These are phyloP conservation scores for Pentamera pediparva DNA, from an alignment of 53 echinoderm and acorn worm species.

Conservation along the genomic window DNA sequence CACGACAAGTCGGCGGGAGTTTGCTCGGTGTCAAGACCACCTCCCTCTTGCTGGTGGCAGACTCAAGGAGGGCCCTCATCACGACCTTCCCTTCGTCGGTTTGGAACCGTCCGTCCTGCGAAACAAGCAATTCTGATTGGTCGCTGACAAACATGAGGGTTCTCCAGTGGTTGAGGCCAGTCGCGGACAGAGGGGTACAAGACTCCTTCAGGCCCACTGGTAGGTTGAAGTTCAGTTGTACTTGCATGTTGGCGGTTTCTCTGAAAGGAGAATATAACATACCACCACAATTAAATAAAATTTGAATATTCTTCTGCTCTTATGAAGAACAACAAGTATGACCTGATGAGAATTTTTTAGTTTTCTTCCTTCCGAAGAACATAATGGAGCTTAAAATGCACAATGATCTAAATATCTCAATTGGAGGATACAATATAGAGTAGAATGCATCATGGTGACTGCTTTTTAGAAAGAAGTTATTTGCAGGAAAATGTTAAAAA, in stretches of 20 bases:
- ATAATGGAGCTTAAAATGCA: too few relatives aligned
- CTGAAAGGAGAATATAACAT: conserved; percentile 2
- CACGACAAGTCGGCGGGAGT: conserved; percentile 44
- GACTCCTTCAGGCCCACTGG: conserved; percentile 73
- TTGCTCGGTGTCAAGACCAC: conserved; percentile 71
- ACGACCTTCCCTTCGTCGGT: conserved; percentile 47
- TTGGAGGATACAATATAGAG: too few relatives aligned
- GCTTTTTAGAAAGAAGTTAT: too few relatives aligned
- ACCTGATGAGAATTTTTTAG: too few relatives aligned
- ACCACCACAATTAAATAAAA: too few relatives aligned
- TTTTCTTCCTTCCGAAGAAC: too few relatives aligned
- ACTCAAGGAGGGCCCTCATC: conserved; percentile 20
- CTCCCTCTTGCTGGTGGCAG: conserved; percentile 37
- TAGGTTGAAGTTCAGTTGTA: conserved; percentile 48
- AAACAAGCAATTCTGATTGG: conserved; percentile 13
- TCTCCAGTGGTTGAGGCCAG: conserved; percentile 86
- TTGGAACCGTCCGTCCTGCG: conserved; percentile 13
- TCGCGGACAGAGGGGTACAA: conserved; percentile 50
- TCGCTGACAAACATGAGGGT: conserved; percentile 38
- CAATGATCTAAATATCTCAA: too few relatives aligned
- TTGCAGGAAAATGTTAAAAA: too few relatives aligned
- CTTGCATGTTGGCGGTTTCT: conserved; percentile 38
- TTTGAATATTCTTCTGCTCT: too few relatives aligned
- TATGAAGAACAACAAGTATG: too few relatives aligned
- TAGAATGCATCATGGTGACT: too few relatives aligned